These are phyloP conservation scores for Coranthus polyacanthus DNA, from an alignment of 2,797 vertebrate species.

Conservation along the genomic window DNA sequence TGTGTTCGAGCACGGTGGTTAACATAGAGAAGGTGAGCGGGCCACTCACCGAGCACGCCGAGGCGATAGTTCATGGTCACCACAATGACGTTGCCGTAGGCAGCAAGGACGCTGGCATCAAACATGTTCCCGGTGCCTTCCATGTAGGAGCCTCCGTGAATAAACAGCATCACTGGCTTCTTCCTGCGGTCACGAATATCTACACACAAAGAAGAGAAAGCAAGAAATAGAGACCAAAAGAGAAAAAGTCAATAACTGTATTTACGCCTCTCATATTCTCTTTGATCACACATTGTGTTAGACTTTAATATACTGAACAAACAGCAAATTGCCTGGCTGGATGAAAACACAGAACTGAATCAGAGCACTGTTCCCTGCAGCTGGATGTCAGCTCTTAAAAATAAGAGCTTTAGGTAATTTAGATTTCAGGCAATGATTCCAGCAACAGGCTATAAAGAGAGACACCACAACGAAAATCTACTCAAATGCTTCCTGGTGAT, in stretches of 20 bases:
- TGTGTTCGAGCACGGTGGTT: background rate
- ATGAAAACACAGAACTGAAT: constrained; percentile 22
- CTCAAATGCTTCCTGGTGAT: constrained; percentile 58
- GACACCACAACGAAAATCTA: constrained; percentile 19
- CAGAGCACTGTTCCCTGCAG: constrained; percentile 30
- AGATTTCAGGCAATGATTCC: constrained; percentile 49
- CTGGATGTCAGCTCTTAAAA: constrained; percentile 49
- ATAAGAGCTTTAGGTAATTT: constrained; percentile 45
- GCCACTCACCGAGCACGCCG: constrained; percentile 92
- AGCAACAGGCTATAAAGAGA: constrained; percentile 42
- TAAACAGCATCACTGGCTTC: constrained; percentile 97
- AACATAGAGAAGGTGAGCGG: background rate
- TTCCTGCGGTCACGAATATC: constrained; percentile 94
- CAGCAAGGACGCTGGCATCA: constrained; percentile 94
- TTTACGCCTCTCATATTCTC: constrained; percentile 46
- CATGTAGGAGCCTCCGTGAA: constrained; percentile 98
- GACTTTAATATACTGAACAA: constrained; percentile 45
- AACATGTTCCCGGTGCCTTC: constrained; percentile 97
- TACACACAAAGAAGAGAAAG: constrained; percentile 59
- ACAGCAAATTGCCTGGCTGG: constrained; percentile 38
- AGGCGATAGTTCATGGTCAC: constrained; percentile 96
- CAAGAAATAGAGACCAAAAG: constrained; percentile 6
- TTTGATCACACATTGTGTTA: constrained; percentile 60
- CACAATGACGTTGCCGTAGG: constrained; percentile 96
- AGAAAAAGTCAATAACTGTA: constrained; percentile 49